Evolutionary conservation across 2,888 invertebrate genomes (phyloP).

Genomic region (Chironomus tentans): DNA sequence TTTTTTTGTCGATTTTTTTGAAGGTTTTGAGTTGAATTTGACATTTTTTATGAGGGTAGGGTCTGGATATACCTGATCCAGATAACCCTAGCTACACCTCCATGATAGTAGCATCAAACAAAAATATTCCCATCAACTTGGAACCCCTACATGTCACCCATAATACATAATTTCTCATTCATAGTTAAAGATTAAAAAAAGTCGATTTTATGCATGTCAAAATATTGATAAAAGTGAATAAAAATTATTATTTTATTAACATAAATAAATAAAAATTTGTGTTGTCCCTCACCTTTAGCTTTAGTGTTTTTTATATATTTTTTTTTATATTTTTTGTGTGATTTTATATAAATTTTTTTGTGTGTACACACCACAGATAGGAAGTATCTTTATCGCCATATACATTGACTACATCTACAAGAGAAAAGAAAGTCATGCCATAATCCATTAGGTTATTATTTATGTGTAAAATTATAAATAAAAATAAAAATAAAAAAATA

Average conservation of each 20-base stretch:
- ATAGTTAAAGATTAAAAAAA: not conserved
- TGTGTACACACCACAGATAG: conserved; percentile 32
- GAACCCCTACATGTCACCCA: no score
- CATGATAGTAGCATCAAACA: no score
- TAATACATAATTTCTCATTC: not conserved
- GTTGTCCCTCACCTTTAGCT: conserved; percentile 27
- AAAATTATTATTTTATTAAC: conserved; percentile 12
- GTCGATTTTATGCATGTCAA: not conserved
- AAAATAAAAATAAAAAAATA: not conserved
- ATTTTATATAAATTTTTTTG: conserved; percentile 40
- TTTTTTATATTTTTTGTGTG: conserved; percentile 27
- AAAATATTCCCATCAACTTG: no score
- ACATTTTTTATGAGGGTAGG: no score
- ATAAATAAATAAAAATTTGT: conserved; percentile 10
- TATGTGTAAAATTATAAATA: not conserved
- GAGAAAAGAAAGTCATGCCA: conserved; percentile 37
- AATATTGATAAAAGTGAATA: not conserved
- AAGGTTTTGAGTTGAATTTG: no score
- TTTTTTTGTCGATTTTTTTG: no score
- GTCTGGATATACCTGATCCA: no score
- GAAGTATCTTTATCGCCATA: conserved; percentile 63
- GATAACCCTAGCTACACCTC: no score
- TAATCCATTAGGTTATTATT: conserved; percentile 26
- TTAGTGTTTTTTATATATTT: conserved; percentile 28
- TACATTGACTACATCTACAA: conserved; percentile 83